Evolutionary conservation across 2,113 vertebrate species (phyloP), one percentile per base, ranked within the genome.

Genomic region (Cyanoderma ruficeps): DNA sequence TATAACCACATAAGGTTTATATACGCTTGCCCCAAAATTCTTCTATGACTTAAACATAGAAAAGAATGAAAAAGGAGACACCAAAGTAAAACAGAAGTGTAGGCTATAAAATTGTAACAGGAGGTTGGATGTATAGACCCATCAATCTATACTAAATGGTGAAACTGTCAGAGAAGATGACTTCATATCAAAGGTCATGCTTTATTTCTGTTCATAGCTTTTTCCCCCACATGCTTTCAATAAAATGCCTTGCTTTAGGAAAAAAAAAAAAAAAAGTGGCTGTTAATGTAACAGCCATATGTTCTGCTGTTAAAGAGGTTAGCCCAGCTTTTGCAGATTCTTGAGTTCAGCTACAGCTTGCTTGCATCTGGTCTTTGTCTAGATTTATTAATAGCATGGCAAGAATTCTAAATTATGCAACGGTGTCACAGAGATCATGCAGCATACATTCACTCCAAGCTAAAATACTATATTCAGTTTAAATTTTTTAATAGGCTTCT

Each of bases 331-430:
- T 94, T 92, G 89, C 71, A 95, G 94, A 95, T 96, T 96, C 94
- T 92, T 93, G 69, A 88, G 81, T 74, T 96, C 87, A 91, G 77
- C 90, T 95, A 81, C 94, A 93, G 92, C 91, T 95, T 95, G 86
- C 90, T 53, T 77, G 69, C 95, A 96, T 97, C 95, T 97, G 97
- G 86, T 95, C 83, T 97, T 95, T 95, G 95, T 97, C 96, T 95
- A 79, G 57, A 93, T 95, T 93, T 97, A 97, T 97, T 97, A 96
- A 96, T 87, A 94, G 93, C 91, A 95, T 87, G 78, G 91, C 93
- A 96, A 83, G 77, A 96, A 97, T 91, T 59, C 41, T 76, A 87
- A 96, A 92, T 97, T 89, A 79, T 90, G 88, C 90, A 78, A 83
- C 78, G 14, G 61, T 76, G 90, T 95, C 91, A 89, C 72, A 97